phyloP scores from a whole-genome alignment of 2,888 invertebrate species.

The Xylota segnis region DNA sequence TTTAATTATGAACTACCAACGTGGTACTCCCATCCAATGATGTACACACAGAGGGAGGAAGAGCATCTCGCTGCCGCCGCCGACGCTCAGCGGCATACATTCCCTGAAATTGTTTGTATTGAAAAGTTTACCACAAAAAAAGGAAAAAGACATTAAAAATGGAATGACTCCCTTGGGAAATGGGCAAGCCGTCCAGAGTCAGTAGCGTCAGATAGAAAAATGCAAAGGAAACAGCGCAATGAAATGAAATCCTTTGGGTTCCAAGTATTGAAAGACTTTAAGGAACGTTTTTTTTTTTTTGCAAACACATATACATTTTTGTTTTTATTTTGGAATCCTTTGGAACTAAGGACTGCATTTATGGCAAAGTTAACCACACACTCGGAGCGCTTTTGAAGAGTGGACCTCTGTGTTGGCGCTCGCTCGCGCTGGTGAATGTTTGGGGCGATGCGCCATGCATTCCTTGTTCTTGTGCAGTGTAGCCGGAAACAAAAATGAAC shows the following conservation, averaged over 20 bases:
- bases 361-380: slow-evolving; percentile 58
- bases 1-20: slow-evolving; percentile 47
- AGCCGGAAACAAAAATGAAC: slow-evolving; percentile 52
- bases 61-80: not conserved
- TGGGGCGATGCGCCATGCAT: slow-evolving; percentile 33
- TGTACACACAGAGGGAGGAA: slow-evolving; percentile 5
- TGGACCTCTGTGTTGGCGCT: slow-evolving; percentile 2
- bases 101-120: slow-evolving; percentile 56
- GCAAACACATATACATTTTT: slow-evolving; percentile 3
- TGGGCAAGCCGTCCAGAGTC: slow-evolving; percentile 41
- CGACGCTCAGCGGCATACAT: slow-evolving; percentile 28
- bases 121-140: slow-evolving; percentile 58
- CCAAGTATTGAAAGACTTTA: slow-evolving; percentile 54
- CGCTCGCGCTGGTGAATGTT: slow-evolving; percentile 5
- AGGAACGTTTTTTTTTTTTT: slow-evolving; percentile 69
- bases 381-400: slow-evolving; percentile 51
- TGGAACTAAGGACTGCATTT: slow-evolving; percentile 53
- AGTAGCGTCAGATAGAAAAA: slow-evolving; percentile 19
- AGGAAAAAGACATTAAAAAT: slow-evolving; percentile 35
- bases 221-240: slow-evolving; percentile 32
- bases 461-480: slow-evolving; percentile 39
- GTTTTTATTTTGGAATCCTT: not conserved
- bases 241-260: slow-evolving; percentile 56
- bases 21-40: slow-evolving; percentile 1
- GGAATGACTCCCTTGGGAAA: slow-evolving; percentile 48